Evolutionary conservation across 2,797 vertebrate genomes (phyloP).

Genomic region (Galaxias olidus): DNA sequence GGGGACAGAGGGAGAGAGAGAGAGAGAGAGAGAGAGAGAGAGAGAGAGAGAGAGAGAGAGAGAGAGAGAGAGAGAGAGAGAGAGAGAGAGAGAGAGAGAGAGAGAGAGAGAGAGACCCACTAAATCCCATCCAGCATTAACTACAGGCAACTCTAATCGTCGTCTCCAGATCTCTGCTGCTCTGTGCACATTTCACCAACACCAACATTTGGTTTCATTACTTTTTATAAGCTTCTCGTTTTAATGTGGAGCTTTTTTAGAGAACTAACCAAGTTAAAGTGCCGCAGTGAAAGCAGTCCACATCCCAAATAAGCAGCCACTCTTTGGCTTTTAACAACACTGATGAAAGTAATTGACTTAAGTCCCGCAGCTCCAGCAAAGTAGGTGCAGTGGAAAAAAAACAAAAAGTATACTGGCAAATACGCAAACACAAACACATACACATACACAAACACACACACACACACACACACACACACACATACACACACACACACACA

Average conservation of each 20-base stretch:
- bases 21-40: no score
- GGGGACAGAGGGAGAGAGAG: conserved; percentile 36
- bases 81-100: no score
- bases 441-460: conserved; percentile 6
- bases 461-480: no score
- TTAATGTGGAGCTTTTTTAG: conserved; percentile 57
- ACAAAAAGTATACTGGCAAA: conserved; percentile 12
- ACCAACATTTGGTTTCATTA: conserved; percentile 60
- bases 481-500: no score
- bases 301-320: conserved; percentile 22
- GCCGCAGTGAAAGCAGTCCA: conserved; percentile 56
- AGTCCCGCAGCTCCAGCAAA: conserved; percentile 48
- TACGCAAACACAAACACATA: conserved; percentile 21
- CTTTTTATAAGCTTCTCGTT: conserved; percentile 69
- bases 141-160: conserved; percentile 66
- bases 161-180: conserved; percentile 63
- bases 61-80: no score
- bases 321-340: conserved; percentile 61
- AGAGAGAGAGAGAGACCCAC: no score
- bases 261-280: conserved; percentile 70
- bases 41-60: no score
- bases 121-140: conserved; percentile 72
- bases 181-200: conserved; percentile 33
- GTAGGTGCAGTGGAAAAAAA: conserved; percentile 43
- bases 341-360: conserved; percentile 63